phyloP scores from a whole-genome alignment of 2,113 vertebrate species.

The Plectropomus leopardus region DNA sequence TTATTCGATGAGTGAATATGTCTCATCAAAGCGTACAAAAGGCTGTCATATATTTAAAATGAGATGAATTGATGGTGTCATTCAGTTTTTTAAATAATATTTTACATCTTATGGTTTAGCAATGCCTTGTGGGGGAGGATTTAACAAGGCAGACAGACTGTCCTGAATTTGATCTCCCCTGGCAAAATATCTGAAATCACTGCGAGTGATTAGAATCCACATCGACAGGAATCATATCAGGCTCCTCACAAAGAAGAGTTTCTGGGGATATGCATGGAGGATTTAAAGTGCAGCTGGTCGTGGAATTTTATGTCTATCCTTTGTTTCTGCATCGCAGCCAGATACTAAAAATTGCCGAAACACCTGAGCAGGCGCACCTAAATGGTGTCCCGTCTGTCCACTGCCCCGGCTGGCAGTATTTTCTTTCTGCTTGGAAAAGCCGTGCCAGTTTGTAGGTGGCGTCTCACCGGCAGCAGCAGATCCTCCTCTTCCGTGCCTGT shows the following conservation, averaged over 20 bases:
- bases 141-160: conserved; percentile 12
- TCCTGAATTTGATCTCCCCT: conserved; percentile 30
- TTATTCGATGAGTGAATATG: conserved; percentile 13
- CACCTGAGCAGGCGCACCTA: conserved; percentile 26
- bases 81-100: conserved; percentile 55
- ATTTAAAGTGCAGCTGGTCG: conserved; percentile 83
- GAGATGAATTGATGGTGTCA: conserved; percentile 58
- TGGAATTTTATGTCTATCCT: conserved; percentile 71
- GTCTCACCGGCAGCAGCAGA: conserved; percentile 10
- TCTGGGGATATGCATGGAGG: conserved; percentile 46
- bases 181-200: conserved; percentile 26
- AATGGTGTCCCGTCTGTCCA: conserved; percentile 33
- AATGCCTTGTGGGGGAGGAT: conserved; percentile 13
- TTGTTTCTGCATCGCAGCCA: conserved; percentile 56
- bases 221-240: conserved; percentile 62
- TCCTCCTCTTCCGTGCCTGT: conserved; percentile 19
- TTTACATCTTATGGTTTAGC: conserved; percentile 73
- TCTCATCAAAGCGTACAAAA: conserved; percentile 23
- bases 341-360: conserved; percentile 33
- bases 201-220: conserved; percentile 51
- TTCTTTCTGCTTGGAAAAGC: conserved; percentile 32
- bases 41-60: conserved; percentile 37
- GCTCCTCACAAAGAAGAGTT: conserved; percentile 43
- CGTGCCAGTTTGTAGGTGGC: conserved; percentile 14
- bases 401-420: background rate